These are phyloP conservation scores for Enteromius afrohamiltoni DNA, from an alignment of 2,797 vertebrate species.

Conservation along the genomic window DNA sequence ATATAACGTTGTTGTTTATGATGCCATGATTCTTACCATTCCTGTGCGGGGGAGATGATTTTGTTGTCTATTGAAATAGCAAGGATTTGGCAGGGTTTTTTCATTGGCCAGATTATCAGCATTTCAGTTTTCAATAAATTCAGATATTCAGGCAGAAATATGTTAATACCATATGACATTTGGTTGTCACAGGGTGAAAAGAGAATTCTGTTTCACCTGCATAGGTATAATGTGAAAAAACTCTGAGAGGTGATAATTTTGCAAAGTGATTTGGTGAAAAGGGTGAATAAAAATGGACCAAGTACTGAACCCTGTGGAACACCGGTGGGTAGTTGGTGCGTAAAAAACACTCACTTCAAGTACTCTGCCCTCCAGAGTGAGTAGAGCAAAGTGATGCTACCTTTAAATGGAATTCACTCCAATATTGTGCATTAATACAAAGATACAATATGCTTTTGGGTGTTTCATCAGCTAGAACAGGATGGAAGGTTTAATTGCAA, in stretches of 20 bases:
- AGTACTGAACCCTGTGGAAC: not conserved
- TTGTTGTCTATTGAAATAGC: not conserved
- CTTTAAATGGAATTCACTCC: not conserved
- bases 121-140: not conserved
- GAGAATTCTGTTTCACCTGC: not conserved
- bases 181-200: not conserved
- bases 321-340: not conserved
- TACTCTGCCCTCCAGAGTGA: not conserved
- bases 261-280: not conserved
- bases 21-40: not conserved
- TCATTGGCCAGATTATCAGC: not conserved
- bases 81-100: not conserved
- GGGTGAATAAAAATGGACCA: not conserved
- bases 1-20: not conserved
- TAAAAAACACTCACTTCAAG: not conserved
- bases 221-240: not conserved
- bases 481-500: not conserved
- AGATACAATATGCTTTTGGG: not conserved
- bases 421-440: not conserved
- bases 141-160: slow-evolving; percentile 1
- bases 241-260: not conserved
- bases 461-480: not conserved
- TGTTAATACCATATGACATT: not conserved
- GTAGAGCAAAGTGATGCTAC: not conserved
- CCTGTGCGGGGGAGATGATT: not conserved